Conservation (phyloP, 2,113 vertebrate species). For the Eidolon helvum region DNA sequence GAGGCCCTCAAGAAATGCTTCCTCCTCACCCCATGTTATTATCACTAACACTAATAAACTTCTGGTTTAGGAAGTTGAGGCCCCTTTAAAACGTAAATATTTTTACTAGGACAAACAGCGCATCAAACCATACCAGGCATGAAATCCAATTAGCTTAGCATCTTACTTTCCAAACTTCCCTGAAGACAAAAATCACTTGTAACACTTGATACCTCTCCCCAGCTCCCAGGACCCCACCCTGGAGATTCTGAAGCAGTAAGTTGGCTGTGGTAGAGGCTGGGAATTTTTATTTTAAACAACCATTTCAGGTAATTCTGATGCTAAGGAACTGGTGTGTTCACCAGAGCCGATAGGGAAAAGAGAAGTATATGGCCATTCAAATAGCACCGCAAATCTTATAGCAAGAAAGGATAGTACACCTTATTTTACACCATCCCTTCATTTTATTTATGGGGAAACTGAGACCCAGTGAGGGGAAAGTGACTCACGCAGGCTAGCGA, state of each 20-base stretch:
- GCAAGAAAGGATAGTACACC: not conserved
- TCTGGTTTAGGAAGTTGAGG: not conserved
- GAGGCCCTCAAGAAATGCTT: not conserved
- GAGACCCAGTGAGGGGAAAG: not conserved
- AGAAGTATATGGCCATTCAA: not conserved
- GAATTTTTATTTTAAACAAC: not conserved
- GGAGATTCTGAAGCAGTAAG: not conserved
- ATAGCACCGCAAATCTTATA: not conserved
- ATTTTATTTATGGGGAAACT: not conserved
- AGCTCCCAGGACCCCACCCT: not conserved
- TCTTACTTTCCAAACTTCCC: slow-evolving; percentile 52
- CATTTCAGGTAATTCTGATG: not conserved
- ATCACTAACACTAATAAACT: not conserved
- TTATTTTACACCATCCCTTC: not conserved
- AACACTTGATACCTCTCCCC: not conserved
- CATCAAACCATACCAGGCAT: slow-evolving; percentile 47
- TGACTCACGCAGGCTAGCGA: not conserved
- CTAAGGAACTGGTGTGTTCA: not conserved
- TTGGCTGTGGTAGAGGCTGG: not conserved
- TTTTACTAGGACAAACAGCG: slow-evolving; percentile 55
- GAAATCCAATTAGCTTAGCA: slow-evolving; percentile 52
- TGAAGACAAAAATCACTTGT: slow-evolving; percentile 31
- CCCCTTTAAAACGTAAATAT: slow-evolving; percentile 54
- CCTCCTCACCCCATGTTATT: not conserved
- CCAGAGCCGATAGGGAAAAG: not conserved